A percentile compares a stretch with the other conserved stretches of the same genome.
These are phyloP conservation scores for Tautogolabrus adspersus DNA, from an alignment of 2,113 vertebrate genomes.

Conservation along the genomic window DNA sequence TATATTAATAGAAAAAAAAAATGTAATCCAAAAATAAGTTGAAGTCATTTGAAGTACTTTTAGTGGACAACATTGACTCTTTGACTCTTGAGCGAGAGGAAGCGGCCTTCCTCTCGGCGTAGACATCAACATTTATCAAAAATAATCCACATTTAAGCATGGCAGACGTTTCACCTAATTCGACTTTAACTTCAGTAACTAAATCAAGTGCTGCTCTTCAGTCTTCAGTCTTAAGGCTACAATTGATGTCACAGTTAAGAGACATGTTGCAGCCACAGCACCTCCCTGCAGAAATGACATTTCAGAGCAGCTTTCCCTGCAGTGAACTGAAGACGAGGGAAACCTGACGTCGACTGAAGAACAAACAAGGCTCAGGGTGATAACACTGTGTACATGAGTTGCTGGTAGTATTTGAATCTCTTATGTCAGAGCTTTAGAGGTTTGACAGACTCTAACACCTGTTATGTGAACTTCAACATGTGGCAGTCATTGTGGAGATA, in stretches of 20 bases:
- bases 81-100: too few relatives aligned
- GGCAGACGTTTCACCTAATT: neutral
- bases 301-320: neutral
- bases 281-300: conserved; percentile 20
- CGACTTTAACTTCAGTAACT: neutral
- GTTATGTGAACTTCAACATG: conserved; percentile 6
- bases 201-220: neutral
- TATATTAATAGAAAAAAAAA: too few relatives aligned
- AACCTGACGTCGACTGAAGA: neutral
- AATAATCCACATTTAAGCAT: too few relatives aligned
- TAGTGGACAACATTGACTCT: too few relatives aligned
- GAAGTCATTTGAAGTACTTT: too few relatives aligned
- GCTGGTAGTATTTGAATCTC: neutral
- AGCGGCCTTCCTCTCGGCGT: too few relatives aligned
- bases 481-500: neutral
- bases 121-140: too few relatives aligned
- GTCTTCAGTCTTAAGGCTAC: conserved; percentile 24
- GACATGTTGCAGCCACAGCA: conserved; percentile 15
- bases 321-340: neutral
- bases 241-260: conserved; percentile 40
- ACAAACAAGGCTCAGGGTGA: conserved; percentile 3
- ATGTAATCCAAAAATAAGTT: too few relatives aligned
- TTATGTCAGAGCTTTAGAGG: neutral
- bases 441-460: neutral
- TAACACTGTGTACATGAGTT: neutral